Evolutionary conservation across 2,797 vertebrate genomes (phyloP), one percentile per base, ranked within the genome.

Genomic region (Pseudopleuronectes americanus): DNA sequence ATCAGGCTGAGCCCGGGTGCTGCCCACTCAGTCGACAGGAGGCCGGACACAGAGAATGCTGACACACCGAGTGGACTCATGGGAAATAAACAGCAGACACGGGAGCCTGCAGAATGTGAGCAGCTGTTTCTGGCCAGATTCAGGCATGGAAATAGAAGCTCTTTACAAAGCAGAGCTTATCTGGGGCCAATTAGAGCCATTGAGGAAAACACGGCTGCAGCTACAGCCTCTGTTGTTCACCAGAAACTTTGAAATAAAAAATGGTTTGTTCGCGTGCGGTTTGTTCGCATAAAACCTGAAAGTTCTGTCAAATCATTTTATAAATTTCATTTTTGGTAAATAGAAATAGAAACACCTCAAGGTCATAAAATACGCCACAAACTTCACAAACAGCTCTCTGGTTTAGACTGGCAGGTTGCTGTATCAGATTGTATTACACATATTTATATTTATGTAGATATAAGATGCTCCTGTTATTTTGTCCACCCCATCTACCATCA

Each of bases 41-140:
- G 41, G 61, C 71, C 52, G 26, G 60, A 69, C 24, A 47, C 19
- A 61, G 68, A 79, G 88, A 90, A 80, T 90, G 87, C 81, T 89
- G 88, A 92, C 85, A 86, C 76, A 83, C 63, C 81, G 9, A 89
- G 58, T 60, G 75, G 84, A 71, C 77, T 68, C 63, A 74, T 81
- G 83, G 83, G 77, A 28, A 38, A 64, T 86, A 79, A 84, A 77
- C 79, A 81, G 85, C 83, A 90, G 87, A 92, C 73, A 82, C 72
- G 57, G 82, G 82, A 90, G 84, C 75, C 71, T 75, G 74, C 79
- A 89, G 84, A 93, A 91, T 87, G 85, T 57, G 76, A 91, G 89
- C 92, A 93, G 91, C 91, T 91, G 92, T 90, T 92, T 92, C 77
- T 76, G 77, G 76, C 68, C 80, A 74, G 80, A 89, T 88, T 78